These are phyloP conservation scores for Rhyzopertha dominica DNA, from an alignment of 1,140 invertebrate genomes.

Conservation along the genomic window DNA sequence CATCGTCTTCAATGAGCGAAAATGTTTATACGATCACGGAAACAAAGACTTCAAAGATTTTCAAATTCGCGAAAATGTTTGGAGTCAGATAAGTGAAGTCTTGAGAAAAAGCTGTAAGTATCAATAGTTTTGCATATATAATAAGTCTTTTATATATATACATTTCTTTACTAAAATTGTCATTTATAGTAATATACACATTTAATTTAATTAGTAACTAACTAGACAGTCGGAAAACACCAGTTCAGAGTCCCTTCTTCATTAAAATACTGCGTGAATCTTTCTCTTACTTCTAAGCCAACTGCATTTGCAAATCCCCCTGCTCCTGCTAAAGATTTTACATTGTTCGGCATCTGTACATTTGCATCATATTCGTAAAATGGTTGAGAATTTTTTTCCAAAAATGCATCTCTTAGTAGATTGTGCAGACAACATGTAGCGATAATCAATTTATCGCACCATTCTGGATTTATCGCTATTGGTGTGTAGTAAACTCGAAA, in stretches of 20 bases:
- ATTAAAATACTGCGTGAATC: slow-evolving; percentile 1
- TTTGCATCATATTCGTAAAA: slow-evolving; percentile 9
- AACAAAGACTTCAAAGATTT: slow-evolving; percentile 10
- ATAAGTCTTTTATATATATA: too few species aligned
- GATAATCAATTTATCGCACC: slow-evolving; percentile 33
- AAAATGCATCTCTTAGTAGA: slow-evolving; percentile 18
- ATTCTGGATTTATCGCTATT: slow-evolving; percentile 36
- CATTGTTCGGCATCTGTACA: neutral
- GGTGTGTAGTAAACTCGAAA: slow-evolving; percentile 37
- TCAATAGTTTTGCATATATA: too few species aligned
- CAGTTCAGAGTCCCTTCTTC: neutral
- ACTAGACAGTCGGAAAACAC: neutral
- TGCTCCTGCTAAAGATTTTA: neutral
- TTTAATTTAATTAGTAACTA: slow-evolving; percentile 1
- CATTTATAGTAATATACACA: too few species aligned
- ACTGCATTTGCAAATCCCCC: slow-evolving; percentile 1
- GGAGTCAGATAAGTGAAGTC: too few species aligned
- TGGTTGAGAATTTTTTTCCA: slow-evolving; percentile 11
- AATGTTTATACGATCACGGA: slow-evolving; percentile 6
- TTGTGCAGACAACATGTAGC: slow-evolving; percentile 31
- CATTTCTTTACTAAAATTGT: too few species aligned
- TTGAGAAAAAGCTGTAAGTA: too few species aligned
- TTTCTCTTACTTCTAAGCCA: slow-evolving; percentile 2
- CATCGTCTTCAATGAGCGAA: too few species aligned
- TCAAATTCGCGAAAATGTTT: slow-evolving; percentile 6